Evolutionary conservation across 2,888 invertebrate species (phyloP).

Genomic region (Mythimna impura): DNA sequence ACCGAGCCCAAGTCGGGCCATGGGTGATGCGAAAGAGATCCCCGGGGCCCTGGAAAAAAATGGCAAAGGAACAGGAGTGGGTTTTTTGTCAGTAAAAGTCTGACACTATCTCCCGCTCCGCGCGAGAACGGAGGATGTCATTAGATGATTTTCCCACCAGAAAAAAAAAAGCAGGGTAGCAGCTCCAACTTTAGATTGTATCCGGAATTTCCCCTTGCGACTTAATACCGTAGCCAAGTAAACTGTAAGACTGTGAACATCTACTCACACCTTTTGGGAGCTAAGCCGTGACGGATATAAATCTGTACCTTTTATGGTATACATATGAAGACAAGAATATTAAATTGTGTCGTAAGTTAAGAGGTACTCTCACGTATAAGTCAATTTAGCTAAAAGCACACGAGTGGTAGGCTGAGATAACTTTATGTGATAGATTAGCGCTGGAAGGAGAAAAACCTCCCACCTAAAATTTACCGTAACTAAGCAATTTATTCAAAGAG

Average conservation of each 20-base stretch:
- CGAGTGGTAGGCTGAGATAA: conserved; percentile 26
- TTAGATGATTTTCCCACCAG: too few relatives aligned
- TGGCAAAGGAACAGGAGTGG: too few relatives aligned
- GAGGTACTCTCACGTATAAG: conserved; percentile 28
- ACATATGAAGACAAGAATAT: conserved; percentile 11
- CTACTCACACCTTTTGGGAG: conserved; percentile 22
- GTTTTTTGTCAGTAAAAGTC: too few relatives aligned
- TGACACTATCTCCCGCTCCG: too few relatives aligned
- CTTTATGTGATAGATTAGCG: conserved; percentile 21
- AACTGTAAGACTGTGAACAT: conserved; percentile 33
- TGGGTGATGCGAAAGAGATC: too few relatives aligned
- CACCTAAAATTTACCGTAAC: background rate
- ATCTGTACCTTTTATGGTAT: conserved; percentile 23
- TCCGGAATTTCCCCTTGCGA: conserved; percentile 21
- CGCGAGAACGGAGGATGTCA: too few relatives aligned
- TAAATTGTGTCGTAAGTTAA: conserved; percentile 21
- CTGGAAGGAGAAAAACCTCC: background rate
- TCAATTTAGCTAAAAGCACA: conserved; percentile 47
- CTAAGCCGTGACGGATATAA: conserved; percentile 14
- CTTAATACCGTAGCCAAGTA: conserved; percentile 3
- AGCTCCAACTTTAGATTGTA: conserved; percentile 10
- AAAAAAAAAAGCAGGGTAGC: too few relatives aligned
- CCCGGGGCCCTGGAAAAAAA: too few relatives aligned
- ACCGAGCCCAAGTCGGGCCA: too few relatives aligned
- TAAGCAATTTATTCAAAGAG: background rate